Evolutionary conservation across 2,888 invertebrate species (phyloP).

Genomic region (Latrodectus hesperus): DNA sequence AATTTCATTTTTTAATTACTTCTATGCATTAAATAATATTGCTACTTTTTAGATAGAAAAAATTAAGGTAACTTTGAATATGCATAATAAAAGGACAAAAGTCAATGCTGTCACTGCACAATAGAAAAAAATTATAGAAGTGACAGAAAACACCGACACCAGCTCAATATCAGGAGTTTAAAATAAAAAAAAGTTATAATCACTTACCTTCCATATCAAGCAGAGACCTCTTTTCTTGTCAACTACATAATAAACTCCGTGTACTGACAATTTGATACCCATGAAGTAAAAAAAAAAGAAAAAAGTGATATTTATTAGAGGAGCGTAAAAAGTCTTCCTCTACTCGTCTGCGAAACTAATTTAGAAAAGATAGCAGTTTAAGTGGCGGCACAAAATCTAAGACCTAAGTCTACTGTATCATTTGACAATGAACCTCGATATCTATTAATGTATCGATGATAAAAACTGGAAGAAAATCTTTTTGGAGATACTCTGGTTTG

Average conservation of each 20-base stretch:
- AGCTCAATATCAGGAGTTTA: neutral
- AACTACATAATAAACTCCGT: slow-evolving; percentile 60
- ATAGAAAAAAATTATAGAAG: neutral
- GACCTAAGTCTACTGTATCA: neutral
- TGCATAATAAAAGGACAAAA: too few species aligned
- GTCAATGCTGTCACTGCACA: too few species aligned
- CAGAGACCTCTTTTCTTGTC: slow-evolving; percentile 46
- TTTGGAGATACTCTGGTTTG: neutral
- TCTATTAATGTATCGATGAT: slow-evolving; percentile 34
- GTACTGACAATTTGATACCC: slow-evolving; percentile 64
- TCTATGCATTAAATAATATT: too few species aligned
- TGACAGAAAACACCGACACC: neutral
- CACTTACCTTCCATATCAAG: slow-evolving; percentile 60
- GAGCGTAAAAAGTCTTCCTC: slow-evolving; percentile 27
- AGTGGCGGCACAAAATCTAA: neutral
- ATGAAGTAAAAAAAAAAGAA: slow-evolving; percentile 20
- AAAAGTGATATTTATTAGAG: slow-evolving; percentile 20
- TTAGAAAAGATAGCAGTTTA: slow-evolving; percentile 21
- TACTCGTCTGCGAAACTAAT: slow-evolving; percentile 5
- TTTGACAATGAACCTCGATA: slow-evolving; percentile 7
- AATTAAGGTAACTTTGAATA: too few species aligned
- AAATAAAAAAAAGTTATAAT: slow-evolving; percentile 12
- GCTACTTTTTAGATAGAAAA: too few species aligned
- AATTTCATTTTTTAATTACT: too few species aligned
- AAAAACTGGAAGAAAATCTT: slow-evolving; percentile 1